Conservation (phyloP, 2,888 invertebrate genomes). For the Griposia aprilina region DNA sequence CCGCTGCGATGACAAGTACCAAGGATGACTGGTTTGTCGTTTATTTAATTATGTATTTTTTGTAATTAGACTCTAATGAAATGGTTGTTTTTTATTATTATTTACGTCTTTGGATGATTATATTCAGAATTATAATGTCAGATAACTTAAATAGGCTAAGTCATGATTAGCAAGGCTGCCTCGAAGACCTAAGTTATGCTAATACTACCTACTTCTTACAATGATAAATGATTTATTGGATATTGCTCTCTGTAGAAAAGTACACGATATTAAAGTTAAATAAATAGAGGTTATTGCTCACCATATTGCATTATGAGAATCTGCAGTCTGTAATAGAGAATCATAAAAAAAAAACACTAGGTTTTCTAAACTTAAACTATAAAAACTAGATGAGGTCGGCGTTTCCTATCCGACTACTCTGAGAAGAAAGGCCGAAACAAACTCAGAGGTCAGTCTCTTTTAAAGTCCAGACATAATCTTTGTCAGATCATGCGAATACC, state of each 20-base stretch:
- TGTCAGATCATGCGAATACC: no score
- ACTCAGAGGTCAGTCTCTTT: no score
- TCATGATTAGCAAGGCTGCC: neutral
- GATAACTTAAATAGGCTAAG: constrained; percentile 7
- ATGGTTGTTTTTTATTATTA: constrained; percentile 40
- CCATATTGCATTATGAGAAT: neutral
- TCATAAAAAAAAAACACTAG: neutral
- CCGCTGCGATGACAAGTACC: constrained; percentile 72
- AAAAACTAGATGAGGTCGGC: no score
- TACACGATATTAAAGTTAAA: neutral
- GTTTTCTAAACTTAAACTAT: no score
- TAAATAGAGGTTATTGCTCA: neutral
- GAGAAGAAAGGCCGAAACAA: no score
- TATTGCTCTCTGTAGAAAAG: neutral
- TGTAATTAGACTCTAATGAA: constrained; percentile 49
- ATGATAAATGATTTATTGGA: neutral
- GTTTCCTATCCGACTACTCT: no score
- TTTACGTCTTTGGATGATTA: constrained; percentile 3
- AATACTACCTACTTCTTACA: neutral
- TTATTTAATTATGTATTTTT: constrained; percentile 63
- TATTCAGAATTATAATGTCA: constrained; percentile 32
- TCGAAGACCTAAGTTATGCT: constrained; percentile 5
- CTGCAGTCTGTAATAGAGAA: neutral
- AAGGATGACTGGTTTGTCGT: constrained; percentile 66
- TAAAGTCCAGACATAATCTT: no score